Evolutionary conservation across 2,113 vertebrate genomes (phyloP).

Genomic region (Poeciliopsis prolifica): DNA sequence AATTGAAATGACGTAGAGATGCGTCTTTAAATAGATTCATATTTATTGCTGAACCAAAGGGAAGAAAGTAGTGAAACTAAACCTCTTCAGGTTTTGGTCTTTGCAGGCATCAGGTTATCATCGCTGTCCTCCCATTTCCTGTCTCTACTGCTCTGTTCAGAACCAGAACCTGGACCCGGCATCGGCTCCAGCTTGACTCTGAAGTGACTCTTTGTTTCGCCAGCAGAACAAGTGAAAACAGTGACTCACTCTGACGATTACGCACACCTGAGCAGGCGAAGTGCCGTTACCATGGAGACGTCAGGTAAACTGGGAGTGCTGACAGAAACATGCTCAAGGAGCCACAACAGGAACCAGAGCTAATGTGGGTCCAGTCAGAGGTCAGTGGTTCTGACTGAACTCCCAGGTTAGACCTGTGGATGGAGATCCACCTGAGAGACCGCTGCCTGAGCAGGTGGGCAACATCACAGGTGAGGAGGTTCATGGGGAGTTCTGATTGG

Average conservation of each 20-base stretch:
- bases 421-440: background rate
- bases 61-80: too few relatives aligned
- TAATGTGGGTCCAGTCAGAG: background rate
- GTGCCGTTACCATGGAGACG: constrained; percentile 8
- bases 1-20: too few relatives aligned
- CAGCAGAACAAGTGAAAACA: background rate
- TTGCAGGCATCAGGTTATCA: too few relatives aligned
- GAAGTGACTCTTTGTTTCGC: constrained; percentile 4
- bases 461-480: background rate
- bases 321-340: background rate
- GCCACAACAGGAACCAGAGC: background rate
- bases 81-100: too few relatives aligned
- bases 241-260: constrained; percentile 7
- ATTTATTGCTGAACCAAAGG: too few relatives aligned
- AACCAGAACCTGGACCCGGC: background rate
- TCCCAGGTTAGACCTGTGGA: background rate
- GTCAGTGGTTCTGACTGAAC: background rate
- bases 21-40: too few relatives aligned
- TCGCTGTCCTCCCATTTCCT: too few relatives aligned
- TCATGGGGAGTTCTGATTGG: background rate
- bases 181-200: background rate
- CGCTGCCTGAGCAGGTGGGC: background rate
- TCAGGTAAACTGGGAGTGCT: constrained; percentile 27
- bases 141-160: background rate
- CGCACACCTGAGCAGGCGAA: constrained; percentile 10